Percentiles rank a stretch among this genome's conserved stretches.
These are phyloP conservation scores for Lycorma delicatula DNA, from an alignment of 1,140 invertebrate genomes.

Conservation along the genomic window DNA sequence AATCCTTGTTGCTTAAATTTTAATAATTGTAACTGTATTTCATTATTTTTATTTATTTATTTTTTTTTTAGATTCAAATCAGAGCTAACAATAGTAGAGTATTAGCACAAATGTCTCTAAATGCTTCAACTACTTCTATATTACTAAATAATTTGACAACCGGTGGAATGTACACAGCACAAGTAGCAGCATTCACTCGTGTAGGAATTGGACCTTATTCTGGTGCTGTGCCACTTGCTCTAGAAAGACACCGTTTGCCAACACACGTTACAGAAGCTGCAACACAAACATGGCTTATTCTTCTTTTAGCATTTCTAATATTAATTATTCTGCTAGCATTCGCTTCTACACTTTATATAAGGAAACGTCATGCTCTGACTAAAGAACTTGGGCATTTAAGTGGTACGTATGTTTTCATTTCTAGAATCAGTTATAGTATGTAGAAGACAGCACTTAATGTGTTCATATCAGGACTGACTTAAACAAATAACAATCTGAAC, in stretches of 20 bases:
- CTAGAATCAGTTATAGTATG: too few species aligned
- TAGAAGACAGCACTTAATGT: too few species aligned
- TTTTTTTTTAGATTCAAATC: conserved; percentile 50
- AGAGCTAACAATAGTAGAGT: conserved; percentile 51
- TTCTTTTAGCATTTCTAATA: conserved; percentile 55
- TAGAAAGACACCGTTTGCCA: not conserved
- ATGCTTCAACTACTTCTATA: conserved; percentile 60
- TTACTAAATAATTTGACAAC: conserved; percentile 62
- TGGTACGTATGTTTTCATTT: too few species aligned
- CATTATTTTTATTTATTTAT: not conserved
- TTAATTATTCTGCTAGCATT: conserved; percentile 56
- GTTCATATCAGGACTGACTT: too few species aligned
- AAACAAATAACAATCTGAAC: too few species aligned
- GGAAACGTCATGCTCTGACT: conserved; percentile 43
- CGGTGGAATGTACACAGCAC: conserved; percentile 57
- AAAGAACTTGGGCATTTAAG: conserved; percentile 29
- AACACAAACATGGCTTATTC: conserved; percentile 60
- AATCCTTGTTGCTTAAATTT: too few species aligned
- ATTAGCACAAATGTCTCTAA: conserved; percentile 59
- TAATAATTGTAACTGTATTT: too few species aligned
- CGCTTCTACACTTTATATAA: conserved; percentile 47
- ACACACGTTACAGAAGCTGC: not conserved
- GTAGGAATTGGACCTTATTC: conserved; percentile 61
- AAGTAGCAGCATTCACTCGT: conserved; percentile 62
- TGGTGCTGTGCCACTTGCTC: conserved; percentile 20